These are phyloP conservation scores for Apus apus DNA, from an alignment of 2,113 vertebrate genomes.

Conservation along the genomic window DNA sequence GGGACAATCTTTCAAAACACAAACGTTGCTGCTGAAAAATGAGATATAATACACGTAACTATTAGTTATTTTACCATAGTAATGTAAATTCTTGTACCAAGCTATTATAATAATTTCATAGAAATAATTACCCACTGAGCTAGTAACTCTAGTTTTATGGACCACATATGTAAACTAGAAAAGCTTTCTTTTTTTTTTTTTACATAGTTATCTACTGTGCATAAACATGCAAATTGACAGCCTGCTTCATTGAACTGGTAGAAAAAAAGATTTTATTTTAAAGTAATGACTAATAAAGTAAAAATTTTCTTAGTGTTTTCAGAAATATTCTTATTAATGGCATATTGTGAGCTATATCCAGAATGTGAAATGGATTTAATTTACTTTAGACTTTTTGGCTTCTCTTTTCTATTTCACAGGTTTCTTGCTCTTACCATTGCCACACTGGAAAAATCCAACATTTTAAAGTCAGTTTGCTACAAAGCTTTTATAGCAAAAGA, in stretches of 20 bases:
- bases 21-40: conserved; percentile 28
- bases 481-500: neutral
- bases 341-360: neutral
- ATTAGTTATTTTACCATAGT: conserved; percentile 42
- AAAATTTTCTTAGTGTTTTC: neutral
- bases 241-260: neutral
- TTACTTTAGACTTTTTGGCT: neutral
- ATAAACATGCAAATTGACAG: conserved; percentile 47
- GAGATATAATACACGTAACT: conserved; percentile 27
- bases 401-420: neutral
- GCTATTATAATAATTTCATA: conserved; percentile 63
- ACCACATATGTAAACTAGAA: conserved; percentile 45
- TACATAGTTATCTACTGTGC: conserved; percentile 28
- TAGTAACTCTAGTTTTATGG: conserved; percentile 68
- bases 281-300: neutral
- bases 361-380: neutral
- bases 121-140: conserved; percentile 52
- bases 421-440: neutral
- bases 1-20: conserved; percentile 42
- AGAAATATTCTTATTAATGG: neutral
- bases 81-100: conserved; percentile 60
- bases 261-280: neutral
- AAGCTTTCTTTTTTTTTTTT: neutral
- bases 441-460: neutral
- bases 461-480: neutral